Percentiles rank a stretch among this genome's conserved stretches.
These are phyloP conservation scores for Schizopygopsis malacanthus DNA, from an alignment of 2,797 vertebrate species.

Conservation along the genomic window DNA sequence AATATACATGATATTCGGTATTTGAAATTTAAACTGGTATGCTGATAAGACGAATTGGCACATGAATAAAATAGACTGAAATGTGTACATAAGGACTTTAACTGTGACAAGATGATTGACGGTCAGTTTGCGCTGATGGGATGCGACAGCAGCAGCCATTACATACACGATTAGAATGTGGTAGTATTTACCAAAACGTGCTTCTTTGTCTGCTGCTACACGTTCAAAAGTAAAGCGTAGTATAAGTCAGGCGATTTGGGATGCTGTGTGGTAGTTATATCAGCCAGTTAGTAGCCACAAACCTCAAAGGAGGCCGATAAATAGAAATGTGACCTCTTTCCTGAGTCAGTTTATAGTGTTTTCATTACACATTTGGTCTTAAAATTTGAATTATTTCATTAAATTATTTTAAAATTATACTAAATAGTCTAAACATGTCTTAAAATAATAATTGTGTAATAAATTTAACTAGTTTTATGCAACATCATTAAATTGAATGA, in stretches of 20 bases:
- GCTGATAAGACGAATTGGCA: not conserved
- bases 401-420: too few relatives aligned
- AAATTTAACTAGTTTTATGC: too few relatives aligned
- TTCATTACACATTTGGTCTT: not conserved
- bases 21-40: not conserved
- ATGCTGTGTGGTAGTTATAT: not conserved
- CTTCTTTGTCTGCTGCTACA: not conserved
- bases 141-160: not conserved
- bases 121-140: not conserved
- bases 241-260: not conserved
- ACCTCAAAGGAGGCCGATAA: not conserved
- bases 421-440: not conserved
- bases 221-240: not conserved
- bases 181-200: not conserved
- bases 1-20: not conserved
- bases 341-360: not conserved
- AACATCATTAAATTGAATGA: too few relatives aligned
- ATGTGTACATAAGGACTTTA: not conserved
- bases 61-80: not conserved
- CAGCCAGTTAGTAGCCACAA: not conserved
- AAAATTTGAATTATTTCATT: not conserved
- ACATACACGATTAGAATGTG: not conserved
- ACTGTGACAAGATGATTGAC: not conserved
- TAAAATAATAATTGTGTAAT: too few relatives aligned
- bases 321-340: not conserved